Evolutionary conservation across 1,140 invertebrate genomes (phyloP), one percentile per base, ranked within the genome.

Genomic region (Acromyrmex echinatior): DNA sequence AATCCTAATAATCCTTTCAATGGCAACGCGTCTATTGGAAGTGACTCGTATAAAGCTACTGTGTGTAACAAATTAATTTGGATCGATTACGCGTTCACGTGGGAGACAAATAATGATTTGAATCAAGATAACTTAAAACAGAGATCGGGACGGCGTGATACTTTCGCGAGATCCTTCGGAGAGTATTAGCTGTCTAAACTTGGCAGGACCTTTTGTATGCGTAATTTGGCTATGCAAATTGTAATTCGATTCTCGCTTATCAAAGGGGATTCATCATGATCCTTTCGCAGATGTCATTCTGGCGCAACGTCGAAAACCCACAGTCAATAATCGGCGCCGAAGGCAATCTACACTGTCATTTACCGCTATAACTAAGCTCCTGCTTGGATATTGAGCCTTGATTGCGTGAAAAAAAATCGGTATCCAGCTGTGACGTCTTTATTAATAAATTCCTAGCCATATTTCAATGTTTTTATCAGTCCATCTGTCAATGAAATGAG

Each of bases 341-440:
- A 88, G 88, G 65, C 68, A 73, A 86, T 86, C 74, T 49, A 62
- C 65, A 45, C 35, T 31, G 87, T n/a, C 68, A 62, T 28, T 70
- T 53, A 21, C 14, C 74, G 45, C 45, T 62, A 65, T 58, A 60
- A 85, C 81, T 28, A 7, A 81, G 31, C 49, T 80, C 39, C 88
- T 18, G 74, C 74, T 73, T 86, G 81, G 70, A 88, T 81, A 14
- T 89, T 88, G 87, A 89, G 80, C 70, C 81, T 74, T 86, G 87
- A 88, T 88, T 88, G 21, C 80, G 53, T 12, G 65, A 18, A 60
- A 66, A 78, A 76, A 80, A 62, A 18, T 68, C 58, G 63, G n/a
- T 51, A 60, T 21, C 51, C 60, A 45, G 79, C 73, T 35, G 58
- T 53, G 51, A 65, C 21, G 87, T 68, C 66, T 51, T 63, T 68